Base-by-base conservation (phyloP, 2,888 invertebrate genomes). In the Philaethria dido region DNA sequence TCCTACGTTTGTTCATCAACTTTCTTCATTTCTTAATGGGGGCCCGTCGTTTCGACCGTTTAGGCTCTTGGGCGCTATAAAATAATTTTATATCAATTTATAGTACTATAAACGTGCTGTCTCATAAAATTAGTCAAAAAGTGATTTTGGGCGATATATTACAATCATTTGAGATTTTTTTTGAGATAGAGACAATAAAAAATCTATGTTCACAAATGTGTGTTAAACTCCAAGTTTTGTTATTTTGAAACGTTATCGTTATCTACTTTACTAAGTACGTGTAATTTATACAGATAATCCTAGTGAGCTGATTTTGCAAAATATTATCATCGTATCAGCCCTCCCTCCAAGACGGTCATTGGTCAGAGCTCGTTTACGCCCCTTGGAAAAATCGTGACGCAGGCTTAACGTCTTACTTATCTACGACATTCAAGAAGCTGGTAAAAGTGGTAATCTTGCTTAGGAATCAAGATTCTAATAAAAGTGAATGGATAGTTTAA, bases 321-420 rank as follows among this genome's bases (percentile, higher is more conserved):
- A 76, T 73, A 78, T 84, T 83, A 83, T 82, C 82, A 79, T 71
- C 74, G 79, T 77, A 75, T 73, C 72, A 72, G 78, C 80, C 85
- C 85, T 80, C 85, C 85, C 87, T 81, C 77, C 79, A 74, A 76
- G 78, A 74, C 85, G 82, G 82, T 80, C 84, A 88, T 89, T 89
- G 89, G 90, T 81, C 85, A 84, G 81, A 74, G 78, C 76, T 77
- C 83, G 82, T 86, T 84, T 81, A 87, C 89, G 89, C 89, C 89
- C 89, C 83, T 79, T 66, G 66, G 57, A 74, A 75, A 77, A 75
- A 73, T 72, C 72, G 72, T 68, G 71, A 72, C 73, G 61, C 71
- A 66, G 63, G 67, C 70, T 62, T 62, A 69, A 69, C 47, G 62
- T 69, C 52, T 72, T 64, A 69, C 62, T 68, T 63, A 65, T 65